Base-by-base conservation (phyloP, 1,140 invertebrate genomes). In the Cryptotermes secundus region DNA sequence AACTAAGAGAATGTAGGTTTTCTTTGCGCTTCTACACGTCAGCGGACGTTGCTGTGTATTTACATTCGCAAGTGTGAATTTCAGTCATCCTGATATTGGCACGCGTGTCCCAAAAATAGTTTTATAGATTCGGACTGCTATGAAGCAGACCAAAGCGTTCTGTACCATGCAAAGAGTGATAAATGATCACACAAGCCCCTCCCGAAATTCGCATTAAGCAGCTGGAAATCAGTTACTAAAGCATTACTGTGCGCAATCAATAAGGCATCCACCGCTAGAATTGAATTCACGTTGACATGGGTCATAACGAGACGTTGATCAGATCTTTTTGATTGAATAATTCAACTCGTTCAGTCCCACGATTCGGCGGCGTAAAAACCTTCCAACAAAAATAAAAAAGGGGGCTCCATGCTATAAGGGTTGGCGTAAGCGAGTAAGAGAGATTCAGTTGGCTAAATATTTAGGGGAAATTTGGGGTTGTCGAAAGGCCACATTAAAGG, bases 391-490 rank as follows among this genome's bases (percentile, higher is more conserved):
- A 49, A 49, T 49, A 19, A 49, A 12, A 72, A 31, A n/a, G 59
- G 26, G 14, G 7, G 26, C 31, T 12, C 24, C 16, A 4, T 2
- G 16, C n/a, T 72, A 4, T 31, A 31, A 59, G 19, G 59, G 59
- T n/a, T 26, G 9, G 53, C 24, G 19, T 31, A 34, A 7, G 34
- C 9, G 42, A 45, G 80, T 7, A 45, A 81, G 80, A 31, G 80
- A 45, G 80, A 81, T 81, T 81, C n/a, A 81, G 7, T 81, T 81
- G 80, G 80, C 80, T 81, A 81, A 81, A 81, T 81, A 81, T 81
- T 81, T 81, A 81, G 80, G 80, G 80, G 80, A 81, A 81, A 81
- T 81, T 81, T 81, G 80, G 80, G 80, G 80, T 81, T 81, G 80
- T 31, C 59, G 26, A n/a, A 31, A 31, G 59, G n/a, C 26, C 26